phyloP scores from a whole-genome alignment of 2,797 vertebrate genomes.

The Fratercula arctica region DNA sequence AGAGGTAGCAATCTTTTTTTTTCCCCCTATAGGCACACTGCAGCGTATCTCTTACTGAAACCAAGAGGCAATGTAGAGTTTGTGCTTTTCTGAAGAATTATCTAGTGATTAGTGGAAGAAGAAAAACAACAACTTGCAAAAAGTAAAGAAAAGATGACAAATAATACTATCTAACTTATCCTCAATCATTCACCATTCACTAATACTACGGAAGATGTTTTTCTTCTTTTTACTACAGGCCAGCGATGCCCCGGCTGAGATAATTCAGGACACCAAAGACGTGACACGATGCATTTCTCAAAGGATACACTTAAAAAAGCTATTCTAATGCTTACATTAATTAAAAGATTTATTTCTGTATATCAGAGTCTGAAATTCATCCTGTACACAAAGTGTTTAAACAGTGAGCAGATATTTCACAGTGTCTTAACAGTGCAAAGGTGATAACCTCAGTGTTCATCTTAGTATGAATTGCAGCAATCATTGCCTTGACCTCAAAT shows the following conservation, averaged over 20 bases:
- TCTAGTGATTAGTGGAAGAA: not conserved
- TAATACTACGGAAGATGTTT: not conserved
- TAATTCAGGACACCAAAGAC: not conserved
- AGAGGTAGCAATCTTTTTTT: not conserved
- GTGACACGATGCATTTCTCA: not conserved
- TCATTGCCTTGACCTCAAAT: not conserved
- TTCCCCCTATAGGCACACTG: not conserved
- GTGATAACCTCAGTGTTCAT: not conserved
- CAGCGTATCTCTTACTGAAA: not conserved
- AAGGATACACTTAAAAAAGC: not conserved
- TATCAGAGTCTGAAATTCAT: not conserved
- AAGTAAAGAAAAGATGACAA: not conserved
- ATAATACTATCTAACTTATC: not conserved
- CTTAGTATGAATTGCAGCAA: not conserved
- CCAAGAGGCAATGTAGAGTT: rapidly evolving
- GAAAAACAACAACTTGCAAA: not conserved
- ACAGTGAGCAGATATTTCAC: not conserved
- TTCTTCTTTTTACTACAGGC: not conserved
- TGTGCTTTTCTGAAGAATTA: not conserved
- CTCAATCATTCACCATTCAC: not conserved
- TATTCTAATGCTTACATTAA: not conserved
- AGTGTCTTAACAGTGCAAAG: not conserved
- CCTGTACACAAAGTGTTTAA: not conserved
- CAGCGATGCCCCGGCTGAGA: not conserved
- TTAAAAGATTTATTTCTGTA: not conserved